A percentile compares a stretch with the other conserved stretches of the same genome.
Conservation (phyloP, 2,888 invertebrate species). For the Tenthredo notha region DNA sequence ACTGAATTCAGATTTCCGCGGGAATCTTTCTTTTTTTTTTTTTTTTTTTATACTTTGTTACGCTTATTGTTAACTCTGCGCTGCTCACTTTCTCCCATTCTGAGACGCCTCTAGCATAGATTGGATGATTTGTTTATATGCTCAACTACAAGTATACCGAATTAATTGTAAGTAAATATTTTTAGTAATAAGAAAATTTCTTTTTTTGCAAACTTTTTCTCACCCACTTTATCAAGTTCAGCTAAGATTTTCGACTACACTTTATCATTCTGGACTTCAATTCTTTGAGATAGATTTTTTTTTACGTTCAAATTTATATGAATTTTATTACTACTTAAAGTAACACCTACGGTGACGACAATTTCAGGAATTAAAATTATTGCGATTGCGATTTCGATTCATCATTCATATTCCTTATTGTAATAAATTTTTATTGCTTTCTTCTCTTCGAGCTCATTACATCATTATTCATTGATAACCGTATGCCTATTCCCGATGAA, state of each 20-base stretch:
- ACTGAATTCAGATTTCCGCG: slow-evolving; percentile 26
- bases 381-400: background rate
- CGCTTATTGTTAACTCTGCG: background rate
- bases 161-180: slow-evolving; percentile 8
- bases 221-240: background rate
- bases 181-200: no score
- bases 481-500: slow-evolving; percentile 17
- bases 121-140: slow-evolving; percentile 15
- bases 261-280: background rate
- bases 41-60: background rate
- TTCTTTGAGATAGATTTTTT: background rate
- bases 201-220: background rate
- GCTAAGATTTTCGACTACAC: background rate
- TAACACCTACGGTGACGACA: background rate
- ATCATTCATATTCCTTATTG: background rate
- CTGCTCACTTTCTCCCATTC: background rate
- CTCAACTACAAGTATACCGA: background rate
- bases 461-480: slow-evolving; percentile 1
- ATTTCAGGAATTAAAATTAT: background rate
- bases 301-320: background rate
- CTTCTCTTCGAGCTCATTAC: background rate
- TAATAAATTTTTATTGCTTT: background rate
- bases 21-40: background rate
- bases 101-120: background rate
- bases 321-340: background rate